Evolutionary conservation across 2,797 vertebrate genomes (phyloP), one percentile per base, ranked within the genome.

Genomic region (Sebastes minor): DNA sequence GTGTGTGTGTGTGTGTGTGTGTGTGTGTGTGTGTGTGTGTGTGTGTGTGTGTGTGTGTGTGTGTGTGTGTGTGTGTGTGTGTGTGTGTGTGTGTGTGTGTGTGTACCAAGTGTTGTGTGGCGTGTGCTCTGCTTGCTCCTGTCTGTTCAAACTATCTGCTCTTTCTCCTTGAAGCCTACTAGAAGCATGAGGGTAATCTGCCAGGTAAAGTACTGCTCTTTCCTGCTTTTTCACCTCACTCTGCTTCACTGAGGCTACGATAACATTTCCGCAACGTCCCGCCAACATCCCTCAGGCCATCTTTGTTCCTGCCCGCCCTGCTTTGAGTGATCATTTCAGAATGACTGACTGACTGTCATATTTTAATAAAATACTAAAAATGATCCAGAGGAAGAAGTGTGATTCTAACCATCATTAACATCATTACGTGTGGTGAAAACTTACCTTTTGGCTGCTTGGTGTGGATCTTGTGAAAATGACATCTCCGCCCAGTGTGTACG

Each of bases 111-210:
- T 92, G 86, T 88, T 86, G 88, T 91, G 87, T 93, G 83, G 83
- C 92, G 86, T 86, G 84, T 95, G 88, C 91, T 95, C 90, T 93
- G 94, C 94, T 95, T 86, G 94, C 93, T 96, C 96, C 95, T 97
- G 92, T 97, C 95, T 97, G 95, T 96, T 97, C 95, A 97, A 97
- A 95, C 92, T 96, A 95, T 97, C 95, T 98, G 96, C 97, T 97
- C 97, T 98, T 95, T 98, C 90, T 97, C 97, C 95, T 96, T 95
- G 96, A 99, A 99, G 98, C 98, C 98, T 96, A 98, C 98, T 99
- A 99, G 98, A 99, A 99, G 98, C 97, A 99, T 99, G 98, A 98
- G 97, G 97, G 98, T 99, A 96, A 98, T 99, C 95, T 99, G 98
- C 97, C 98, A 99, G 98, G 98, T 99, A 99, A 95, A 97, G 95